phyloP scores from a whole-genome alignment of 2,888 invertebrate genomes.

The Gryllus longicercus region DNA sequence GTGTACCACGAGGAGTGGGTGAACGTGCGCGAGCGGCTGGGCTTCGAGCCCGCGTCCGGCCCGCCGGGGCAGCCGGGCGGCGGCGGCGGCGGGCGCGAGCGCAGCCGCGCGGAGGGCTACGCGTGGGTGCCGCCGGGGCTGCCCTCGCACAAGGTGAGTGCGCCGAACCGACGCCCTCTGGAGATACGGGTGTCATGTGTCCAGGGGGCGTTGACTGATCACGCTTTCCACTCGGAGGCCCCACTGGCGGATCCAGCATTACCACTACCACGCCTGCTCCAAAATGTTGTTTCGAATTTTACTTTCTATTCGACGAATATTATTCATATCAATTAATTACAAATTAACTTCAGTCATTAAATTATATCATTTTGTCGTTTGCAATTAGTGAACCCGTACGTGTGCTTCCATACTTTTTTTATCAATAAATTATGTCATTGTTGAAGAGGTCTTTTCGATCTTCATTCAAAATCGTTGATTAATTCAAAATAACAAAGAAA shows the following conservation, averaged over 20 bases:
- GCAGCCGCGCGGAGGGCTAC: constrained; percentile 56
- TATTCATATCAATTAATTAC: too few relatives aligned
- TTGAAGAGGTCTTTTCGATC: too few relatives aligned
- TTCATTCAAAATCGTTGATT: too few relatives aligned
- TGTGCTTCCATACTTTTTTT: too few relatives aligned
- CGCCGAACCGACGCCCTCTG: not conserved
- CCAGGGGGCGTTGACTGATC: not conserved
- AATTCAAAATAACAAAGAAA: too few relatives aligned
- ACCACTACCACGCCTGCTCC: too few relatives aligned
- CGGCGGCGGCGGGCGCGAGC: constrained; percentile 64
- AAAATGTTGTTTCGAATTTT: not conserved
- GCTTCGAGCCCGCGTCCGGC: constrained; percentile 59
- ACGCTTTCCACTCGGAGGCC: not conserved
- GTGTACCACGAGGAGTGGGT: constrained; percentile 84
- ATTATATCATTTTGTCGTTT: too few relatives aligned
- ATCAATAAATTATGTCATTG: too few relatives aligned
- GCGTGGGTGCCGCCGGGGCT: constrained; percentile 73
- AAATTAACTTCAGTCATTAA: too few relatives aligned
- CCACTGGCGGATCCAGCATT: not conserved
- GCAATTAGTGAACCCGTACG: too few relatives aligned
- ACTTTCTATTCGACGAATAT: too few relatives aligned
- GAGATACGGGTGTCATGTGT: too few relatives aligned
- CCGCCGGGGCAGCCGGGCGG: constrained; percentile 49
- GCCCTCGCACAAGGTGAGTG: constrained; percentile 35
- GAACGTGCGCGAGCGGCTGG: constrained; percentile 69